phyloP scores from a whole-genome alignment of 1,140 invertebrate genomes.

The Leguminivora glycinivorella region DNA sequence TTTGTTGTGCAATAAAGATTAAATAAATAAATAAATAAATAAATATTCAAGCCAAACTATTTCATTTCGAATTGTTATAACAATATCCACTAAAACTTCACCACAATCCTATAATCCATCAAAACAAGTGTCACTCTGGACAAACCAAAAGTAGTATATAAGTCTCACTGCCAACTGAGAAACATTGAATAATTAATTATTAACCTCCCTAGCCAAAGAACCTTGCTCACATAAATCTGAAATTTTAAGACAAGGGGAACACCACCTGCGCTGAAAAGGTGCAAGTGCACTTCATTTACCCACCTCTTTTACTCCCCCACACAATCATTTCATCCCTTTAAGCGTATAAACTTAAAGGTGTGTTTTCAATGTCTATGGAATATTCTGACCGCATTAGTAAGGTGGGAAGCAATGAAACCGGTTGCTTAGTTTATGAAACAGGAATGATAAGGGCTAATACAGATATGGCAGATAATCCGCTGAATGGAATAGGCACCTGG shows the following conservation, averaged over 20 bases:
- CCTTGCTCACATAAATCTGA: constrained; percentile 23
- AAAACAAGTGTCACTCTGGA: background rate
- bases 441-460: constrained; percentile 20
- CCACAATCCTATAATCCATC: no score
- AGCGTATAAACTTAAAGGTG: background rate
- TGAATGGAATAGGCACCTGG: constrained; percentile 15
- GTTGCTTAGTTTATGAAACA: constrained; percentile 13
- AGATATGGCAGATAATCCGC: constrained; percentile 1
- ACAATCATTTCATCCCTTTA: background rate
- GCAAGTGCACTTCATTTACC: constrained; percentile 13
- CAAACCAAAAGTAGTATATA: background rate
- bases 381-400: background rate
- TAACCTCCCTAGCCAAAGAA: constrained; percentile 13
- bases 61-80: no score
- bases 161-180: background rate
- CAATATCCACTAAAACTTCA: no score
- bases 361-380: background rate
- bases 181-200: constrained; percentile 21
- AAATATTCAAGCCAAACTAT: no score
- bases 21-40: no score
- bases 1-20: no score
- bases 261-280: constrained; percentile 20
- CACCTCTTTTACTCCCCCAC: background rate
- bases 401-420: background rate
- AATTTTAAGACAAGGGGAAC: constrained; percentile 20